These are phyloP conservation scores for Polylopha cassiicola DNA, from an alignment of 2,888 invertebrate species.

Conservation along the genomic window DNA sequence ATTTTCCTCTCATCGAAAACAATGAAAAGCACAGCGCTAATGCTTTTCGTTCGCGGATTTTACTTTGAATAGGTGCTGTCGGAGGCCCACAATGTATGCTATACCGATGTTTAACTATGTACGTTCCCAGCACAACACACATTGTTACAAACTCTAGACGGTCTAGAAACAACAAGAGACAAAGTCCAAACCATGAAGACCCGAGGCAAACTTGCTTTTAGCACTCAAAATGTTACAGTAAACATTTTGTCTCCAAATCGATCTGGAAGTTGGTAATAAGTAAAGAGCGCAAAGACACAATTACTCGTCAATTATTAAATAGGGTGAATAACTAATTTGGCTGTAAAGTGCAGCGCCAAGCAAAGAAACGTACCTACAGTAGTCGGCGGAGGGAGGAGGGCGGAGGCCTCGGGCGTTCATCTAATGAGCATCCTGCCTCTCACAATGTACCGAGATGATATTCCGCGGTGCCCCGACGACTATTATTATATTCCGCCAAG, in stretches of 20 bases:
- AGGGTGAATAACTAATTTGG: conserved; percentile 43
- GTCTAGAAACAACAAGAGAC: conserved; percentile 13
- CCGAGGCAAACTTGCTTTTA: conserved; percentile 10
- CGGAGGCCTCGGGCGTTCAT: conserved; percentile 61
- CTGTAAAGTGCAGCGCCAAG: conserved; percentile 29
- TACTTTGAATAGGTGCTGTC: too few species aligned
- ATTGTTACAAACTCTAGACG: conserved; percentile 15
- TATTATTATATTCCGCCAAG: conserved; percentile 69
- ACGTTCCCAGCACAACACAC: conserved; percentile 4
- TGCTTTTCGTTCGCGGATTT: too few species aligned
- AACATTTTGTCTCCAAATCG: too few species aligned
- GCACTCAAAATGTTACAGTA: too few species aligned
- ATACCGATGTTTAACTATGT: neutral
- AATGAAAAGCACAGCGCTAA: too few species aligned
- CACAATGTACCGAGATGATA: conserved; percentile 73
- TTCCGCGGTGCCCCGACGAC: conserved; percentile 62
- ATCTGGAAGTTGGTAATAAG: too few species aligned
- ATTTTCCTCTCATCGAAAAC: too few species aligned
- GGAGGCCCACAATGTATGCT: too few species aligned
- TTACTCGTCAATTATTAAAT: conserved; percentile 21
- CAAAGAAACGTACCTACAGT: conserved; percentile 33
- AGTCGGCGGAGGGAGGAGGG: conserved; percentile 34
- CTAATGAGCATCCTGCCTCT: conserved; percentile 75
- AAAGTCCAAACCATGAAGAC: conserved; percentile 11
- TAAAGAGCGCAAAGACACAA: conserved; percentile 11